phyloP scores from a whole-genome alignment of 2,113 vertebrate genomes.

The Aythya baeri region DNA sequence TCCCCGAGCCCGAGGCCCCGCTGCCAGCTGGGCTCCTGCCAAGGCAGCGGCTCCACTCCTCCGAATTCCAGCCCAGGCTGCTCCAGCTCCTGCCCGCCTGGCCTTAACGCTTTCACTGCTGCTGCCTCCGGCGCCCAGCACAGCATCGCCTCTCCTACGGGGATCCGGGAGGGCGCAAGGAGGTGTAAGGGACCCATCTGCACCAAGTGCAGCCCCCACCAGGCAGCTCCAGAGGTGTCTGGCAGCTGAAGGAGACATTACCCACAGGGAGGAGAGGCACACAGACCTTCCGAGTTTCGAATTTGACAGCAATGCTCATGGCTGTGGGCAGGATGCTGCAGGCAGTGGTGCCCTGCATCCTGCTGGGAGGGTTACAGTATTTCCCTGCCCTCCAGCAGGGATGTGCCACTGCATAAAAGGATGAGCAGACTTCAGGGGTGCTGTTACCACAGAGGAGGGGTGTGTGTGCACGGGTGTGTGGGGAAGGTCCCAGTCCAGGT shows the following conservation, averaged over 20 bases:
- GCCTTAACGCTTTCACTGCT: slow-evolving; percentile 33
- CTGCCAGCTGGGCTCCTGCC: slow-evolving; percentile 63
- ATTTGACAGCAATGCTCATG: fast-evolving
- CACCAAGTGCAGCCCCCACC: background rate
- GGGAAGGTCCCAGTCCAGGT: background rate
- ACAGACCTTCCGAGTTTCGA: background rate
- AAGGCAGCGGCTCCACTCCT: slow-evolving; percentile 52
- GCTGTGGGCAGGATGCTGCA: background rate
- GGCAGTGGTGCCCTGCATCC: background rate
- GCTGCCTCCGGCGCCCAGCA: background rate
- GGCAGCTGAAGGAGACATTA: background rate
- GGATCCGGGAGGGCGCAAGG: background rate
- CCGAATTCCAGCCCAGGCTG: slow-evolving; percentile 37
- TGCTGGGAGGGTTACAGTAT: background rate
- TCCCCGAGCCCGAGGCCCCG: background rate
- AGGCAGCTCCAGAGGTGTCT: background rate
- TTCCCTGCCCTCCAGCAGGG: background rate
- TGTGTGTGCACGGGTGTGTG: fast-evolving
- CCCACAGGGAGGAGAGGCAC: background rate
- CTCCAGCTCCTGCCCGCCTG: background rate
- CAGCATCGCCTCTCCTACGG: fast-evolving
- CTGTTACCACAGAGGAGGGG: too few species aligned
- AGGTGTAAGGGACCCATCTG: background rate
- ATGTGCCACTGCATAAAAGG: fast-evolving
- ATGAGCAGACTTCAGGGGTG: fast-evolving